Conservation (phyloP, 2,888 invertebrate genomes). For the Periphyllus acericola region DNA sequence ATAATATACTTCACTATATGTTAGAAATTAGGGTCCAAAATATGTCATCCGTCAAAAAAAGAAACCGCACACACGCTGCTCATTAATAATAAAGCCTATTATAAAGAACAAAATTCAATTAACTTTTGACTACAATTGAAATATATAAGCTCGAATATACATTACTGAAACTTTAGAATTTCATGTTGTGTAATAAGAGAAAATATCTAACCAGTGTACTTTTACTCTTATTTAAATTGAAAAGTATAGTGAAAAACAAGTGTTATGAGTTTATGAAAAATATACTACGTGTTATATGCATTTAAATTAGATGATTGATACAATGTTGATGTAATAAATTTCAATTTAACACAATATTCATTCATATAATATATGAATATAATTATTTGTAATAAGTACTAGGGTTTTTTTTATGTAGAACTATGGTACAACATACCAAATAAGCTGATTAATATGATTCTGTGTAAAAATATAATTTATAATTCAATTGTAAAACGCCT, state of each 20-base stretch:
- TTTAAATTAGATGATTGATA: neutral
- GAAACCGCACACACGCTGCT: slow-evolving; percentile 47
- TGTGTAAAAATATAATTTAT: too few species aligned
- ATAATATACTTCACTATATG: slow-evolving; percentile 18
- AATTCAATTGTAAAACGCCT: too few species aligned
- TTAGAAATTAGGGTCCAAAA: slow-evolving; percentile 46
- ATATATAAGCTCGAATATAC: neutral
- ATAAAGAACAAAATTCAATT: slow-evolving; percentile 23
- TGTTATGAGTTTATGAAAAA: neutral
- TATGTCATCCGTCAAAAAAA: slow-evolving; percentile 44
- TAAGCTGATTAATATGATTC: too few species aligned
- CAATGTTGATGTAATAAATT: neutral
- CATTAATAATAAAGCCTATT: slow-evolving; percentile 24
- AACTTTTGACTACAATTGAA: slow-evolving; percentile 17
- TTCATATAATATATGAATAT: neutral
- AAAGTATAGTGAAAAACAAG: neutral
- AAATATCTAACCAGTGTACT: neutral
- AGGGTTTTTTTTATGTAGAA: too few species aligned
- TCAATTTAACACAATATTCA: neutral
- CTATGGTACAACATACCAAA: too few species aligned
- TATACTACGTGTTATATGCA: neutral
- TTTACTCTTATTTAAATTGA: neutral
- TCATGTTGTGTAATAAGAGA: slow-evolving; percentile 27
- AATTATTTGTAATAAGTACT: too few species aligned
- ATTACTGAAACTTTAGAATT: slow-evolving; percentile 1